Evolutionary conservation across 2,797 vertebrate species (phyloP).

Genomic region (Chaetophractus vellerosus): DNA sequence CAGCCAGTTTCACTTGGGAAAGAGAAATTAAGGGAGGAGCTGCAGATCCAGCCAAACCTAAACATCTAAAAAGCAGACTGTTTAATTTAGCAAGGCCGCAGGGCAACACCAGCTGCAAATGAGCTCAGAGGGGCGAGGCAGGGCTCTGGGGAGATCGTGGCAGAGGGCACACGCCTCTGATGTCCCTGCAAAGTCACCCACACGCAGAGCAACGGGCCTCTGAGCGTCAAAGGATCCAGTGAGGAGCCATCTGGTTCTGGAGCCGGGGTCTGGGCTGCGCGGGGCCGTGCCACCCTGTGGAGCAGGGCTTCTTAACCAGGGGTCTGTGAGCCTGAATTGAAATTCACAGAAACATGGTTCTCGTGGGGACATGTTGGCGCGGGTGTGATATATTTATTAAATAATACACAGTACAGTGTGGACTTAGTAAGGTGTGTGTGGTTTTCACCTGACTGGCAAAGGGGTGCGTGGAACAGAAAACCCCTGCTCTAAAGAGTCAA

Average conservation of each 20-base stretch:
- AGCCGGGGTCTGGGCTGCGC: not conserved
- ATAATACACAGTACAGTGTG: no score
- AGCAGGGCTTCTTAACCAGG: no score
- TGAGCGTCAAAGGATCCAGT: not conserved
- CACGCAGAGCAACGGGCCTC: not conserved
- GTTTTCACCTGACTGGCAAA: no score
- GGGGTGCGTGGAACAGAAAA: no score
- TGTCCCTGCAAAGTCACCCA: not conserved
- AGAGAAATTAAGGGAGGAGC: constrained; percentile 32
- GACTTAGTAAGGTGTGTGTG: no score
- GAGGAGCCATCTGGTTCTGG: fast-evolving
- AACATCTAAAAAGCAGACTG: constrained; percentile 45
- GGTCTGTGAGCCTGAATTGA: no score
- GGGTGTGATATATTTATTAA: no score
- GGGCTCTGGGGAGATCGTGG: not conserved
- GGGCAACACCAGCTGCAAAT: constrained; percentile 28
- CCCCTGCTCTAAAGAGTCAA: not conserved
- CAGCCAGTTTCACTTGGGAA: constrained; percentile 64
- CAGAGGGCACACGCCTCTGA: not conserved
- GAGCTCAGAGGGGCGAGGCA: constrained; percentile 37
- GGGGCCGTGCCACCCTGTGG: fast-evolving
- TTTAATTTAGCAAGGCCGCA: not conserved
- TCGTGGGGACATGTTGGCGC: no score
- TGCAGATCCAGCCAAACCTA: constrained; percentile 28
- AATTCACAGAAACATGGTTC: no score